Evolutionary conservation across 64 coral and sea anemone species (phyloP).

Genomic region (Orbicella faveolata): DNA sequence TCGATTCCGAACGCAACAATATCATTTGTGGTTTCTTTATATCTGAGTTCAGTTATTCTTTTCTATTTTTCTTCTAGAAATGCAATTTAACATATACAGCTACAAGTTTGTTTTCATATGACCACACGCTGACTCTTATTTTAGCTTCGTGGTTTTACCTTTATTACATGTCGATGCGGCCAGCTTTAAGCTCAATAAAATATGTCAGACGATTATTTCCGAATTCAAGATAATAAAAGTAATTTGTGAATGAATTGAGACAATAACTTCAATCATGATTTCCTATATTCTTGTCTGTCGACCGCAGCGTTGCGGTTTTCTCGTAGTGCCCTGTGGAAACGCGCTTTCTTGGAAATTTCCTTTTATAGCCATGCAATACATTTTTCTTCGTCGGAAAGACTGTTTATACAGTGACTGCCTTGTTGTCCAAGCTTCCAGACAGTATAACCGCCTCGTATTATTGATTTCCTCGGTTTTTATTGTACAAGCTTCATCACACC

Average conservation of each 20-base stretch:
- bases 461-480: too few species aligned
- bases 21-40: background rate
- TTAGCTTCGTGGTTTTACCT: background rate
- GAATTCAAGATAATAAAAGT: background rate
- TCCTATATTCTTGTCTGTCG: background rate
- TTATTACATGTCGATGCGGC: background rate
- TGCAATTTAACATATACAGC: background rate
- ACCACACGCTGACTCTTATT: background rate
- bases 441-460: too few species aligned
- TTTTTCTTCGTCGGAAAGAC: too few species aligned
- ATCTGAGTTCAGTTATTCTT: background rate
- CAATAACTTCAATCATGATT: background rate
- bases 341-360: background rate
- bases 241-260: background rate
- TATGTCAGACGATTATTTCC: background rate
- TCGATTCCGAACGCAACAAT: background rate
- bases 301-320: background rate
- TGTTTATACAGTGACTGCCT: too few species aligned
- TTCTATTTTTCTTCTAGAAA: background rate
- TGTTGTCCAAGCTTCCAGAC: too few species aligned
- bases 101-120: background rate
- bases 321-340: background rate
- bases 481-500: too few species aligned
- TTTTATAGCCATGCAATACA: background rate
- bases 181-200: background rate